phyloP scores from a whole-genome alignment of 1,140 invertebrate genomes.

The Gonatopus flavifemur region DNA sequence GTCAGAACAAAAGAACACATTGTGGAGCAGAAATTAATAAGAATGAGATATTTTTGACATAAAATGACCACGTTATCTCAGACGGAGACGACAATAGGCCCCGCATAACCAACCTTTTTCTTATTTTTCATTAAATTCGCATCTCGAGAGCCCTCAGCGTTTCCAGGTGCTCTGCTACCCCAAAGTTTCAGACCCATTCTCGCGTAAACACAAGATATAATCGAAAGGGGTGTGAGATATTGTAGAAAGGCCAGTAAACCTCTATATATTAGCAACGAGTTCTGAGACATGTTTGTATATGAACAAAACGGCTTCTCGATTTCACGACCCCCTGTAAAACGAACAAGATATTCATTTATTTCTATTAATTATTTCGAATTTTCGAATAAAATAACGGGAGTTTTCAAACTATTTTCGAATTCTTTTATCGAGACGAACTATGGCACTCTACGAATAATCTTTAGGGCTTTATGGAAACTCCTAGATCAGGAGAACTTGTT shows the following conservation, averaged over 20 bases:
- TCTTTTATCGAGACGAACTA: no score
- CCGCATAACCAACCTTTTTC: conserved; percentile 72
- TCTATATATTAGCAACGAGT: conserved; percentile 62
- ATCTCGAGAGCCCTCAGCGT: conserved; percentile 72
- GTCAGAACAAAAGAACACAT: no score
- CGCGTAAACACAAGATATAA: conserved; percentile 79
- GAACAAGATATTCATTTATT: conserved; percentile 2
- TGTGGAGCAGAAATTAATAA: no score
- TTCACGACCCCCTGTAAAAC: conserved; percentile 24
- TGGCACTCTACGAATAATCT: no score
- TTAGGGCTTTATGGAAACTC: no score
- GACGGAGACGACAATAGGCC: no score
- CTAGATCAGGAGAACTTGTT: no score
- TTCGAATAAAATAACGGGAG: no score
- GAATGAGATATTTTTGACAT: no score
- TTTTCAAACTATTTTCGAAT: no score
- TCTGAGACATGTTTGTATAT: conserved; percentile 59
- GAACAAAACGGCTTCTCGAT: conserved; percentile 62
- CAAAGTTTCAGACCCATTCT: conserved; percentile 75
- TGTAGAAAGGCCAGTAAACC: conserved; percentile 64
- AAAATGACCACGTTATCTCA: no score
- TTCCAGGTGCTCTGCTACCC: conserved; percentile 75
- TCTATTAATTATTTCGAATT: conserved; percentile 19
- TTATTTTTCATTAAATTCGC: conserved; percentile 77
- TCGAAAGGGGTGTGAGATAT: conserved; percentile 74